Conservation (phyloP, 2,888 invertebrate species). For the Acrobasis suavella region DNA sequence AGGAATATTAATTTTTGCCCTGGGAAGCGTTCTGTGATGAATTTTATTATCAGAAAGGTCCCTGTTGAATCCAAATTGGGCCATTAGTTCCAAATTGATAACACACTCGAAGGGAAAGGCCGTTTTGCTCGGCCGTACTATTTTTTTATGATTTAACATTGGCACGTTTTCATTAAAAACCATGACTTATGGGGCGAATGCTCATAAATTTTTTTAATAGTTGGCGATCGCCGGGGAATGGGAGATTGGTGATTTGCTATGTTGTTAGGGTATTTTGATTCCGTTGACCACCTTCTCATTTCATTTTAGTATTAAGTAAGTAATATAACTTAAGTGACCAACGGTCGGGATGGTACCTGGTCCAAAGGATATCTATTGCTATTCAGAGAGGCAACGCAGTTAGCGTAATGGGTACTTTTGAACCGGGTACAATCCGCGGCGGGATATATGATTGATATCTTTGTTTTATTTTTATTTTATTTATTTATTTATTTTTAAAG, state of each 20-base stretch:
- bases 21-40: slow-evolving; percentile 74
- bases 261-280: too few species aligned
- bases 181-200: slow-evolving; percentile 25
- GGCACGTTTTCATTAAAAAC: slow-evolving; percentile 41
- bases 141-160: slow-evolving; percentile 44
- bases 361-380: too few species aligned
- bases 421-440: too few species aligned
- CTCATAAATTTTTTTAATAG: slow-evolving; percentile 1
- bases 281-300: too few species aligned
- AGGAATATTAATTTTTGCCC: slow-evolving; percentile 79
- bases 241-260: not conserved
- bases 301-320: too few species aligned
- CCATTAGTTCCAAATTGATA: slow-evolving; percentile 77
- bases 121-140: slow-evolving; percentile 46
- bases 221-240: not conserved
- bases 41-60: slow-evolving; percentile 75
- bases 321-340: too few species aligned
- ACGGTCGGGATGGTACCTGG: too few species aligned
- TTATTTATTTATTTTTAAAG: too few species aligned
- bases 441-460: too few species aligned
- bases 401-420: too few species aligned
- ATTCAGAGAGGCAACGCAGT: too few species aligned
- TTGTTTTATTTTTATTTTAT: too few species aligned
- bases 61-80: slow-evolving; percentile 76
- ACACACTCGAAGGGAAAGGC: slow-evolving; percentile 60